Conservation (phyloP, 2,797 vertebrate species). For the Tiaroga cobitis region DNA sequence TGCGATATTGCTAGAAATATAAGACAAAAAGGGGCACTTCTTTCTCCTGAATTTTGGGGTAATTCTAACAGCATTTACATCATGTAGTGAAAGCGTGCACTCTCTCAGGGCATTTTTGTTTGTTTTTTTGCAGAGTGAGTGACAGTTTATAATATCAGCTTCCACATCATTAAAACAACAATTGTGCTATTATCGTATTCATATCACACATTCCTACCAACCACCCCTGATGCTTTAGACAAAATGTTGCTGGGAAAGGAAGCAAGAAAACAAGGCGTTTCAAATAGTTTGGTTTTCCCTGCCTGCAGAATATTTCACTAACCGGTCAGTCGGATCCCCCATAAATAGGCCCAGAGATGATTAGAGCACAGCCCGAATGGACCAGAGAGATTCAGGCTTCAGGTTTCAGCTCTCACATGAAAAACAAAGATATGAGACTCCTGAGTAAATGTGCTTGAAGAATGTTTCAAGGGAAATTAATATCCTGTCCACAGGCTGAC, state of each 20-base stretch:
- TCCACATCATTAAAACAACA: neutral
- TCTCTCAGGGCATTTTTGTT: neutral
- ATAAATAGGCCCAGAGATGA: neutral
- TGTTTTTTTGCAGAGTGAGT: neutral
- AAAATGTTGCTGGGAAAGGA: slow-evolving; percentile 32
- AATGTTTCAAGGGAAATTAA: slow-evolving; percentile 12
- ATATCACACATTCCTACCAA: neutral
- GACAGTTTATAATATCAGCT: neutral
- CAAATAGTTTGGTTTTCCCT: slow-evolving; percentile 38
- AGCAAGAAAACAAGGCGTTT: slow-evolving; percentile 49
- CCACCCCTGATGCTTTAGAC: neutral
- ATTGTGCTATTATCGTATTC: neutral
- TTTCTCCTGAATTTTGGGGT: neutral
- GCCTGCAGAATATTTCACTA: slow-evolving; percentile 55
- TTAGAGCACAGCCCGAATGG: slow-evolving; percentile 7
- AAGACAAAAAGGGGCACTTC: neutral
- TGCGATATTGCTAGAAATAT: neutral
- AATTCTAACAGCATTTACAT: neutral
- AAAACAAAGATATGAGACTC: slow-evolving; percentile 30
- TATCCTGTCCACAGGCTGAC: slow-evolving; percentile 39
- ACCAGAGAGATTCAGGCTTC: neutral
- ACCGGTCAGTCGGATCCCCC: slow-evolving; percentile 10
- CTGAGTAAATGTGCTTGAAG: slow-evolving; percentile 24
- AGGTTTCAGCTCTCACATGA: slow-evolving; percentile 22
- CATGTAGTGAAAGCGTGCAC: neutral